Conservation (phyloP, 2,888 invertebrate species). For the Agonopterix alstromeriana region DNA sequence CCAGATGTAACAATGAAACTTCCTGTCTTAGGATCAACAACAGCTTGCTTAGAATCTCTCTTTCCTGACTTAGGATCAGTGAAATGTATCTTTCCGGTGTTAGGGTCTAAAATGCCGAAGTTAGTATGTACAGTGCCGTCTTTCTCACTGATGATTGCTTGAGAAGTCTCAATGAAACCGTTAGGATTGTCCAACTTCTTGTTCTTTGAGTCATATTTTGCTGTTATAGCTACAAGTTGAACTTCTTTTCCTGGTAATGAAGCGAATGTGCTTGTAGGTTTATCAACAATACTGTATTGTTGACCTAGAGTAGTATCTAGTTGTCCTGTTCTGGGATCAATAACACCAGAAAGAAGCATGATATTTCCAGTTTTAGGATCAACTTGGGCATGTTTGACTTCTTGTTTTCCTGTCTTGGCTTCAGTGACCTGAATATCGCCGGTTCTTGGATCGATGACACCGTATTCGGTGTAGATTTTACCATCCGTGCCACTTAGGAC, state of each 20-base stretch:
- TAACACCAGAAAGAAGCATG: slow-evolving; percentile 69
- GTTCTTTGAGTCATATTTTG: slow-evolving; percentile 76
- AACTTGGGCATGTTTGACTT: slow-evolving; percentile 56
- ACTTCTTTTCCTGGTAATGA: slow-evolving; percentile 62
- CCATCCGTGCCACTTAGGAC: slow-evolving; percentile 78
- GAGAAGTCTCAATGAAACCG: slow-evolving; percentile 70
- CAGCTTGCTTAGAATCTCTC: slow-evolving; percentile 78
- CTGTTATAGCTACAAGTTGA: slow-evolving; percentile 77
- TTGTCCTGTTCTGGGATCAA: slow-evolving; percentile 77
- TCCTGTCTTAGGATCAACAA: slow-evolving; percentile 71
- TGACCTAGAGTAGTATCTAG: slow-evolving; percentile 75
- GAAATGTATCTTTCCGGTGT: slow-evolving; percentile 75
- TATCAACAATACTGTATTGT: slow-evolving; percentile 78
- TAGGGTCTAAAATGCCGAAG: slow-evolving; percentile 78
- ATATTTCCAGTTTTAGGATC: slow-evolving; percentile 74
- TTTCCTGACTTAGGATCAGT: slow-evolving; percentile 79
- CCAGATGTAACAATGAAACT: slow-evolving; percentile 78
- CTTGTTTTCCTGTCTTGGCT: slow-evolving; percentile 60
- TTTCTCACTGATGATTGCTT: slow-evolving; percentile 80
- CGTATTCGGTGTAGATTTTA: slow-evolving; percentile 78
- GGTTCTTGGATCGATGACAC: slow-evolving; percentile 78
- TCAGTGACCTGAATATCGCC: slow-evolving; percentile 67
- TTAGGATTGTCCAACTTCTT: slow-evolving; percentile 77
- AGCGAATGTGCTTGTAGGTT: slow-evolving; percentile 67
- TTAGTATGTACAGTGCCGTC: slow-evolving; percentile 82